Evolutionary conservation across 1,140 invertebrate genomes (phyloP), one percentile per base, ranked within the genome.

Genomic region (Homalodisca vitripennis): DNA sequence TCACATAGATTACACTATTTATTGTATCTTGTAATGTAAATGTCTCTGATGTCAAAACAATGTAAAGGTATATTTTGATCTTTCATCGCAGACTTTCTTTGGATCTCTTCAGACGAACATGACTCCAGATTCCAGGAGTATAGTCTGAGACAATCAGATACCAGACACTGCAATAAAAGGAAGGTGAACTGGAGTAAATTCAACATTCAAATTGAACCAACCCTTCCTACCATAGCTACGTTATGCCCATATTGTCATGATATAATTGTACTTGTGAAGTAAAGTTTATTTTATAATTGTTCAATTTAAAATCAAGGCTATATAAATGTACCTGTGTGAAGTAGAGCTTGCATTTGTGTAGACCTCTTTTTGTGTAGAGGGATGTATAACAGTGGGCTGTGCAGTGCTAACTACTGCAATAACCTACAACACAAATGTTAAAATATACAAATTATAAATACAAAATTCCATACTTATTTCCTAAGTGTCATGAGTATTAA

Each of bases 331-430:
- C 3, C 3, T 27, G 26, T 60, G 26, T 6, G 22, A 26, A 6
- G 55, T 6, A 27, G 27, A 26, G n/a, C 27, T 30, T 26, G 55
- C 14, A 6, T 60, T 26, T 67, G 32, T 55, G 69, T 77, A 76
- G 22, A n/a, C n/a, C n/a, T n/a, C n/a, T n/a, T n/a, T n/a, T n/a
- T 27, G 65, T 2, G 67, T 30, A 1, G 53, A 29, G 46, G 74
- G 63, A 2, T 77, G 53, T 13, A 74, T 66, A 32, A 84, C 73
- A 10, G 83, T 85, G 6, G 83, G 81, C 67, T 80, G 76, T 1
- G 80, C 84, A 3, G 83, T 84, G 34, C 80, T 81, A 0, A 86
- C 82, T 72, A 79, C 80, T 46, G 76, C 80, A 31, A 85, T 79
- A 30, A 74, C 73, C 73, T 74, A 31, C 1, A 31, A 46, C 17